Base-by-base conservation (phyloP, 2,797 vertebrate genomes). In the Brachyalestes nurse region DNA sequence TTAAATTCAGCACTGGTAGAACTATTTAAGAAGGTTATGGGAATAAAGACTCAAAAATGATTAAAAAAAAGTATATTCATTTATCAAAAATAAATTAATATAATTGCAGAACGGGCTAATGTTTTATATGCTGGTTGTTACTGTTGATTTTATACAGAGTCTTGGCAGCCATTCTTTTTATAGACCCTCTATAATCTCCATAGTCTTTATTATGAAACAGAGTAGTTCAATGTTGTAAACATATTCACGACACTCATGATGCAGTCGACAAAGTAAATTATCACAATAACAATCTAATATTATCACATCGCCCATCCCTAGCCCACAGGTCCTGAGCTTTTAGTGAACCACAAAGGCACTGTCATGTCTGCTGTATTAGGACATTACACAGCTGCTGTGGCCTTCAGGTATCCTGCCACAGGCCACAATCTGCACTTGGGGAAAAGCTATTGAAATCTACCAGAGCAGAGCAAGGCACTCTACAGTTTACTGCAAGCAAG, bases 371-470 rank as follows among this genome's bases (percentile, higher is more conserved):
- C 16, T 38, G 70, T 34, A n/a, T 38, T 25, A 53, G 45, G 25
- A 57, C 70, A 57, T 72, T 72, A 72, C 28, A 5, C 70, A 72
- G 51, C 71, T 14, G 5, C 71, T 40, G 53, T 73, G 72, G 72
- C 72, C 72, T 60, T 73, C 34, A 73, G 72, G 19, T 57, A 58
- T 12, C 53, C 55, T 21, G 71, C 71, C 28, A 53, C 34, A 53
- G 66, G 71, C 71, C 55, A 58, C n/a, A 42, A 21, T 23, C 53
- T 60, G 38, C n/a, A 42, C 55, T 23, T 16, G 6, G 70, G 72
- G 71, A 73, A 42, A 4, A 42, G 53, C 10, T 42, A 58, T 45
- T 73, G 72, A 73, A 23, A 40, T 23, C 53, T 38, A 19, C 9
- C 55, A 42, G 51, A 19, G 28, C 51, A 72, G 28, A 55, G 51